Evolutionary conservation across 2,113 vertebrate species (phyloP).

Genomic region (Daphoenositta chrysoptera): DNA sequence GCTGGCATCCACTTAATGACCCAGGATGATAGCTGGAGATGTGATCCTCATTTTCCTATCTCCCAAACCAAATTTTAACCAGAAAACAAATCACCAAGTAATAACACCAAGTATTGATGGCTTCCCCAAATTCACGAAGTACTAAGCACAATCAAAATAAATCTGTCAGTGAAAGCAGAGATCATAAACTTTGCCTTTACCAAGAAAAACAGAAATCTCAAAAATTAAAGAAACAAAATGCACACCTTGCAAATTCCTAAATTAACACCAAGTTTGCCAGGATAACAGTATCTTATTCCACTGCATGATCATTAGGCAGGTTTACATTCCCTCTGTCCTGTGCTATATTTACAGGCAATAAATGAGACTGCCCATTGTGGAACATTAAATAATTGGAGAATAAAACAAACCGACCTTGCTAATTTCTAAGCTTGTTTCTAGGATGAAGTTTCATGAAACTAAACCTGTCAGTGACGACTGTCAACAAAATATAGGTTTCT

Average conservation of each 20-base stretch:
- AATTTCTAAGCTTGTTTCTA: not conserved
- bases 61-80: not conserved
- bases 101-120: not conserved
- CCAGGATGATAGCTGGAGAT: not conserved
- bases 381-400: not conserved
- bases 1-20: not conserved
- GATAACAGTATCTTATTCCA: not conserved
- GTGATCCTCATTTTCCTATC: not conserved
- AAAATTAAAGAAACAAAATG: not conserved
- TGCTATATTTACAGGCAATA: not conserved
- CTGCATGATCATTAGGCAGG: not conserved
- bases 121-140: not conserved
- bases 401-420: not conserved
- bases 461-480: not conserved
- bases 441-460: not conserved
- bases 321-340: not conserved
- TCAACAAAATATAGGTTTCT: not conserved
- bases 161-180: not conserved
- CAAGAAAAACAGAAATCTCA: not conserved
- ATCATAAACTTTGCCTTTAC: not conserved
- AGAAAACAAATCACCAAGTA: not conserved
- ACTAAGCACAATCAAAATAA: not conserved
- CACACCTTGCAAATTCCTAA: not conserved
- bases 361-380: not conserved
- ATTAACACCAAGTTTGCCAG: not conserved